These are phyloP conservation scores for Dromiciops gliroides DNA, from an alignment of 2,113 vertebrate genomes.

Conservation along the genomic window DNA sequence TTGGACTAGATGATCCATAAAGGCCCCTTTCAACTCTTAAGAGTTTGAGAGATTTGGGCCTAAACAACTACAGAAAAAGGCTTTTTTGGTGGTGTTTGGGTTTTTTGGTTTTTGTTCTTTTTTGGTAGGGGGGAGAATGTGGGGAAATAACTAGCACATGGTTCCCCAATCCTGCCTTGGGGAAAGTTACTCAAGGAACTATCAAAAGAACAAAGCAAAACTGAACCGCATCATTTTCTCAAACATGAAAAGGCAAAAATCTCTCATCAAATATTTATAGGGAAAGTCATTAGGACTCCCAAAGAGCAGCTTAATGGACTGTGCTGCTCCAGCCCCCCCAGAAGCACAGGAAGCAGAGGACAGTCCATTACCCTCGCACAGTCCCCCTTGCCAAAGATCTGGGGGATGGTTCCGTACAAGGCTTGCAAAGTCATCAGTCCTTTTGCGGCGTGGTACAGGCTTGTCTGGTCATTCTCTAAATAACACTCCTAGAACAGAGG, in stretches of 20 bases:
- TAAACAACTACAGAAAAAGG: not conserved
- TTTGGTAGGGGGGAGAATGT: not conserved
- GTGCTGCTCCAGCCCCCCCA: not conserved
- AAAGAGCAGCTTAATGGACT: not conserved
- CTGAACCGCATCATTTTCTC: not conserved
- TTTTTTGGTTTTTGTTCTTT: too few relatives aligned
- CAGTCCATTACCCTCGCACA: conserved; percentile 91
- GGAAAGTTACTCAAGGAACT: not conserved
- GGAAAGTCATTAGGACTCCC: not conserved
- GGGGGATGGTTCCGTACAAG: conserved; percentile 96
- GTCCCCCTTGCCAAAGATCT: conserved; percentile 98
- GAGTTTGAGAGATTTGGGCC: not conserved
- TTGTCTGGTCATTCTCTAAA: conserved; percentile 97
- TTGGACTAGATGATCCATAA: not conserved
- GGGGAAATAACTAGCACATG: not conserved
- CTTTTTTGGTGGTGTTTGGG: too few relatives aligned
- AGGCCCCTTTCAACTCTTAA: not conserved
- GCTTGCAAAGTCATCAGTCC: conserved; percentile 97
- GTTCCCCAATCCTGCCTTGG: not conserved
- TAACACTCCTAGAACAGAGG: conserved; percentile 91
- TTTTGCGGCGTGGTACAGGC: conserved; percentile 96
- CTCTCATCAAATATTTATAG: conserved; percentile 11
- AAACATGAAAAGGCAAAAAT: not conserved
- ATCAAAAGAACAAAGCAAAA: not conserved
- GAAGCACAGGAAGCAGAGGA: not conserved